Conservation (phyloP, 2,888 invertebrate genomes). For the Parasteatoda lunata region DNA sequence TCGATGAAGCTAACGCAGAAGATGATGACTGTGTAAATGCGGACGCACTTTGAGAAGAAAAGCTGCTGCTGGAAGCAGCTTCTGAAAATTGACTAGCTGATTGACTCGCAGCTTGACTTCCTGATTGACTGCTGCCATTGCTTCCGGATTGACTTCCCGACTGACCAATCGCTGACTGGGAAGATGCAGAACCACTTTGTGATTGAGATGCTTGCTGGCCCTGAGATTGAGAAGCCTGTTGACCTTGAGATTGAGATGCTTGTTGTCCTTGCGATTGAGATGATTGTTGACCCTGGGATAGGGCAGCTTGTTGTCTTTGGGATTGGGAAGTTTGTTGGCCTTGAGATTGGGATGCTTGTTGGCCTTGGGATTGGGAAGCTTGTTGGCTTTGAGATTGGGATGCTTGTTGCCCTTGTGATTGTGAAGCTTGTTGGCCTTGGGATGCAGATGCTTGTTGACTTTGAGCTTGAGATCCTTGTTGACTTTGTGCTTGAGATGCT, state of each 20-base stretch:
- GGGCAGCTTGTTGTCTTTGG: too few relatives aligned
- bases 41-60: not conserved
- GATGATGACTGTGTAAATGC: constrained; percentile 17
- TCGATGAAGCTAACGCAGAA: constrained; percentile 10
- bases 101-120: not conserved
- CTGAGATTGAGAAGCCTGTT: constrained; percentile 5
- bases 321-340: not conserved
- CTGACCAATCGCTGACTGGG: not conserved
- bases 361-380: not conserved
- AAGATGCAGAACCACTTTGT: not conserved
- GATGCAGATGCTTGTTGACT: not conserved
- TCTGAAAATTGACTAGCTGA: constrained; percentile 5
- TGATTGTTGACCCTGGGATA: not conserved
- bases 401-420: not conserved
- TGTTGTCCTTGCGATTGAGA: not conserved
- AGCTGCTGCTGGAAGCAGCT: not conserved
- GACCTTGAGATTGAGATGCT: not conserved
- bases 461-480: not conserved
- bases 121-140: not conserved
- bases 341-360: not conserved
- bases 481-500: not conserved
- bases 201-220: not conserved
- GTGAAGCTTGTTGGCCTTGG: not conserved
- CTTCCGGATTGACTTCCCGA: not conserved
- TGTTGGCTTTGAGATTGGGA: not conserved